Evolutionary conservation across 2,797 vertebrate species (phyloP), one percentile per base, ranked within the genome.

Genomic region (Sebastes itinus): DNA sequence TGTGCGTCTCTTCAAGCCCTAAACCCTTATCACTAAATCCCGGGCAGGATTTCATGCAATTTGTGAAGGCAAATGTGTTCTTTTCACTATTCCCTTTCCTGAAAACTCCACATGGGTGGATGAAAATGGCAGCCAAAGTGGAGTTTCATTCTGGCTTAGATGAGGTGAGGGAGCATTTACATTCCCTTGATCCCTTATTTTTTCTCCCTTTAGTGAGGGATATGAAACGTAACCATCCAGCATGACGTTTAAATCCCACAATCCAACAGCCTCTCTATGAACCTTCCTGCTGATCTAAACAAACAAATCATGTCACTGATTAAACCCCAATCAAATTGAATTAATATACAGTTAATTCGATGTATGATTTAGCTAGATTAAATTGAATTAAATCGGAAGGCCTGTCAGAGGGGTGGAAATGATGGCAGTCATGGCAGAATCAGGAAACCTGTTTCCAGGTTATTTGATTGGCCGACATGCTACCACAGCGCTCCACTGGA

Each of bases 81-180:
- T 83, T 87, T 88, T 92, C 78, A 86, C 84, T 23, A 42, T 63
- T 85, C 60, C 72, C 77, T 77, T 74, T 77, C 77, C 81, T 84
- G 78, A 82, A 90, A 88, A 82, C 84, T 83, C 84, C 67, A 76
- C 77, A 69, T 87, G 84, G 90, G 88, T 79, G 81, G 81, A 85
- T 86, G 86, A 80, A 91, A 92, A 91, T 85, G 77, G 80, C 85
- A 84, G 75, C 86, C 87, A 87, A 86, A 90, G 83, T 89, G 82
- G 74, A 90, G 84, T 93, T 92, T 88, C 82, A 90, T 85, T 91
- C 87, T 76, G 84, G 87, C 89, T 91, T 77, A 89, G 87, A 93
- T 87, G 90, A 93, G 87, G 87, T 90, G 82, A 81, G 86, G 86
- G 83, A 92, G 80, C 86, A 92, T 94, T 92, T 91, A 88, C 85